phyloP scores from a whole-genome alignment of 2,888 invertebrate species.

The Chesias legatella region DNA sequence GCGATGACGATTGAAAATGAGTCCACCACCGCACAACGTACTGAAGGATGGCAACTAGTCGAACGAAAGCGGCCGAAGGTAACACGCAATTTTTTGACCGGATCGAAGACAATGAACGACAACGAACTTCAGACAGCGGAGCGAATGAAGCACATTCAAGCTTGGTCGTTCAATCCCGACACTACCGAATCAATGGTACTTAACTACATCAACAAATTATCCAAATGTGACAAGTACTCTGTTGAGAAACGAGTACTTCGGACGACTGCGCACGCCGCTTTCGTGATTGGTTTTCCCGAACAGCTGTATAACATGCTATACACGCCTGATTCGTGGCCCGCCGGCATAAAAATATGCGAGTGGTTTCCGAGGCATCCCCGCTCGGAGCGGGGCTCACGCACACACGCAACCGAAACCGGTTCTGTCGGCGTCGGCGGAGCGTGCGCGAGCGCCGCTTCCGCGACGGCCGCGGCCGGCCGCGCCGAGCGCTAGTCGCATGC shows the following conservation, averaged over 20 bases:
- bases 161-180: slow-evolving; percentile 11
- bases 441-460: neutral
- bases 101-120: neutral
- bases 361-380: slow-evolving; percentile 15
- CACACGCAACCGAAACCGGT: neutral
- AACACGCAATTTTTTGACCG: no score
- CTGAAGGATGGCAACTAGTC: no score
- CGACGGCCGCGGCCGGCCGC: neutral
- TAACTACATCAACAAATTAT: slow-evolving; percentile 8
- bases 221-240: slow-evolving; percentile 2
- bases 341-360: slow-evolving; percentile 7
- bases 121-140: slow-evolving; percentile 10
- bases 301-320: neutral
- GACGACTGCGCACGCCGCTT: slow-evolving; percentile 8
- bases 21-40: no score
- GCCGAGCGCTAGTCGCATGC: neutral
- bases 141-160: slow-evolving; percentile 4
- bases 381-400: slow-evolving; percentile 4
- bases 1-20: no score
- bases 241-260: slow-evolving; percentile 10
- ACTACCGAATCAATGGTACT: slow-evolving; percentile 6
- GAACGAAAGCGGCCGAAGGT: no score
- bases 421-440: neutral
- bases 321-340: slow-evolving; percentile 10
- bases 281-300: slow-evolving; percentile 12